These are phyloP conservation scores for Julus scanicus DNA, from an alignment of 2,888 invertebrate genomes.

Conservation along the genomic window DNA sequence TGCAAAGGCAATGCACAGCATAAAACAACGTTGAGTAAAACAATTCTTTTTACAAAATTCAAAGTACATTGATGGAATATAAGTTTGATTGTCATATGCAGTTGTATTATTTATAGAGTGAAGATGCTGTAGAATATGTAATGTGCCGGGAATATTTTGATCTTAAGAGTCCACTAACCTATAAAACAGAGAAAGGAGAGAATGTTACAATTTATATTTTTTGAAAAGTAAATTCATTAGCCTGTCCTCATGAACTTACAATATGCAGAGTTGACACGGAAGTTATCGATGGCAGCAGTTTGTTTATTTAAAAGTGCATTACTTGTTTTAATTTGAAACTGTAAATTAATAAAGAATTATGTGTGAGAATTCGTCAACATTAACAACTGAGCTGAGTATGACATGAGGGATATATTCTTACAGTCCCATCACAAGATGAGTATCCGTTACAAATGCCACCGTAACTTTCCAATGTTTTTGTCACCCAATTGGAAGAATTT, in stretches of 20 bases:
- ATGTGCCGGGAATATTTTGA: too few species aligned
- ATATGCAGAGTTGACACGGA: not conserved
- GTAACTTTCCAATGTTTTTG: not conserved
- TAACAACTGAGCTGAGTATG: not conserved
- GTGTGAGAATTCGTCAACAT: too few species aligned
- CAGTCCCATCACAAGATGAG: not conserved
- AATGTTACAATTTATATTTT: not conserved
- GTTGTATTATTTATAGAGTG: too few species aligned
- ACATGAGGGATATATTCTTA: not conserved
- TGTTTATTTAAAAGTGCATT: not conserved
- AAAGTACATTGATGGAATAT: too few species aligned
- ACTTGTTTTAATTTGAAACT: not conserved
- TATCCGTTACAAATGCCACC: not conserved
- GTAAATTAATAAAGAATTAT: not conserved
- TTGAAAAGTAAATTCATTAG: not conserved
- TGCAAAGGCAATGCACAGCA: too few species aligned
- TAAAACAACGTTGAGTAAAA: too few species aligned
- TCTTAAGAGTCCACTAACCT: not conserved
- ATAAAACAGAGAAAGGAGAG: not conserved
- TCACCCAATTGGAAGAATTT: not conserved
- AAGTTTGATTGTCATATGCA: too few species aligned
- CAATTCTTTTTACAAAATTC: too few species aligned
- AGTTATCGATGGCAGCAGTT: slow-evolving; percentile 1
- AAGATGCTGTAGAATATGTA: too few species aligned
- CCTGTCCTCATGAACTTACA: not conserved